These are phyloP conservation scores for Synaphobranchus kaupii DNA, from an alignment of 2,797 vertebrate species.

Conservation along the genomic window DNA sequence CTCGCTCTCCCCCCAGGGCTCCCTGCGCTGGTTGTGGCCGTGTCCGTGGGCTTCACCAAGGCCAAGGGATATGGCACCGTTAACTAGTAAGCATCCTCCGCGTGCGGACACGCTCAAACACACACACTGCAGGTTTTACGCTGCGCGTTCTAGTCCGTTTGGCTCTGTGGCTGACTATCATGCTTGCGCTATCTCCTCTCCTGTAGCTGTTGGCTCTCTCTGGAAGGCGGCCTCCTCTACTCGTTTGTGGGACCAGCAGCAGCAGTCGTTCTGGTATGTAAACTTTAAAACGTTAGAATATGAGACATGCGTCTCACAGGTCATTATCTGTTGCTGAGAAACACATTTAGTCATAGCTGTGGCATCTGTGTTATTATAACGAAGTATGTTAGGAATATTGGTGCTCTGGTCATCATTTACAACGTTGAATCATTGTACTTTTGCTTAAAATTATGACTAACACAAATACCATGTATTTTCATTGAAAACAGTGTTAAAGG, in stretches of 20 bases:
- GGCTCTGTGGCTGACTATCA: not conserved
- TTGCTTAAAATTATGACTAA: too few relatives aligned
- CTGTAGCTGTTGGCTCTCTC: constrained; percentile 95
- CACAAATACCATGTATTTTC: not conserved
- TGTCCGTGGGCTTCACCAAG: constrained; percentile 96
- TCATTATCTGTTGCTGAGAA: not conserved
- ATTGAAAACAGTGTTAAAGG: not conserved
- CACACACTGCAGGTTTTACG: not conserved
- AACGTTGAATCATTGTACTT: too few relatives aligned
- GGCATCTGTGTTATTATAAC: not conserved
- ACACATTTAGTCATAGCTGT: not conserved
- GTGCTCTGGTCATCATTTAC: not conserved
- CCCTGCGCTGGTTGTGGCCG: constrained; percentile 94
- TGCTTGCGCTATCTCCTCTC: constrained; percentile 38
- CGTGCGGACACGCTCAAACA: not conserved
- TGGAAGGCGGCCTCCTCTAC: constrained; percentile 96
- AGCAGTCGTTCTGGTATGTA: constrained; percentile 92
- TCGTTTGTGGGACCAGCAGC: constrained; percentile 97
- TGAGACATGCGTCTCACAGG: too few relatives aligned
- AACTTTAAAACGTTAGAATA: not conserved
- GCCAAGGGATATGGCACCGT: constrained; percentile 96
- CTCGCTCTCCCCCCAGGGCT: constrained; percentile 75
- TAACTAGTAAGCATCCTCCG: constrained; percentile 86
- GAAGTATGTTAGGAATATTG: not conserved
- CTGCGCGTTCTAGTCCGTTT: not conserved